These are phyloP conservation scores for Labroides dimidiatus DNA, from an alignment of 2,797 vertebrate species.

Conservation along the genomic window DNA sequence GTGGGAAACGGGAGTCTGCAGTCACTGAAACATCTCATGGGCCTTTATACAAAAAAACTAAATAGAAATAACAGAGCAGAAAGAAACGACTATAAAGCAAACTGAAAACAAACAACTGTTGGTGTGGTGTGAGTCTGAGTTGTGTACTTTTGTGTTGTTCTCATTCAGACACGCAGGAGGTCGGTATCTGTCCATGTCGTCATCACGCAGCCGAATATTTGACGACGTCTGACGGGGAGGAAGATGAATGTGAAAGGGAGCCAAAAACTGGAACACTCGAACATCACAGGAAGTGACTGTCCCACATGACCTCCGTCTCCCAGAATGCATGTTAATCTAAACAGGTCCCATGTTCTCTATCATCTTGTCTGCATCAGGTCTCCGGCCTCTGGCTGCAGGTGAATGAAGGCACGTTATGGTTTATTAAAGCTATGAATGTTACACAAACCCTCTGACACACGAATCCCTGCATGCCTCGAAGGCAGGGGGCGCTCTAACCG, in stretches of 20 bases:
- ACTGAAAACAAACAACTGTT: too few species aligned
- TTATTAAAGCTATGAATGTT: neutral
- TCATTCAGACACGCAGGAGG: conserved; percentile 88
- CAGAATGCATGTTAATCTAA: conserved; percentile 28
- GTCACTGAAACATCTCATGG: too few species aligned
- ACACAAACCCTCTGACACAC: neutral
- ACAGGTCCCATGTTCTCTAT: neutral
- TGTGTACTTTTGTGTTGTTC: neutral
- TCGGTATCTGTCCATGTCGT: conserved; percentile 98
- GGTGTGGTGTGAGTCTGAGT: neutral
- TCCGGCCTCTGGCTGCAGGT: too few species aligned
- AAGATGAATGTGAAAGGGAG: neutral
- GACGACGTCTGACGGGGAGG: conserved; percentile 89
- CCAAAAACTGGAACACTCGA: neutral
- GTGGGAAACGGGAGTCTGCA: too few species aligned
- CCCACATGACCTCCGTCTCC: conserved; percentile 41
- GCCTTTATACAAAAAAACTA: too few species aligned
- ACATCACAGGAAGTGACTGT: conserved; percentile 51
- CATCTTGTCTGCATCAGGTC: neutral
- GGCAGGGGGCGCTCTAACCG: neutral
- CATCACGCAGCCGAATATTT: conserved; percentile 93
- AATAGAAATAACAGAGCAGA: too few species aligned
- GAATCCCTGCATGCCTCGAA: conserved; percentile 5
- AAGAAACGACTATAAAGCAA: too few species aligned
- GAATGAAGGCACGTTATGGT: too few species aligned